Base-by-base conservation (phyloP, 2,113 vertebrate species). In the Phalacrocorax brasilianus region DNA sequence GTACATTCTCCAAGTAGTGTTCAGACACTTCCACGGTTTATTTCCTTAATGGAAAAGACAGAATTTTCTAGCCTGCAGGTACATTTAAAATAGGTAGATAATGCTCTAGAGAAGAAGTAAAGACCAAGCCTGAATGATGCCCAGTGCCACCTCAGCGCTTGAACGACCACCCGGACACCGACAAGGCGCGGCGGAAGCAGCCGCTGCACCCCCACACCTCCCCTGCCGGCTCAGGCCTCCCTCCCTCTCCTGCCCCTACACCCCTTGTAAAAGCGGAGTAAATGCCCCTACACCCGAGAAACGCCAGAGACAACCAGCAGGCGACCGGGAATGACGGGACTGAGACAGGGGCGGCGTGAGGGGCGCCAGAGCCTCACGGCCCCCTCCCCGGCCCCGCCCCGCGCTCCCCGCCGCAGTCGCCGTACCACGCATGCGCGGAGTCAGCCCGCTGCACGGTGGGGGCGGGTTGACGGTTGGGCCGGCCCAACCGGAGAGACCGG, bases 261-360 rank as follows among this genome's bases (percentile, higher is more conserved):
- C 21, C 24, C 62, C 61, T 6, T 8, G 27, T 5, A 20, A 26
- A 13, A 13, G 17, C 24, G 17, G 16, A 42, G 16, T 0, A 22
- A 28, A 7, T 33, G 30, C 45, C 30, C 27, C 45, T 4, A 8
- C 2, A 19, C 19, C 44, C 7, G 55, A 56, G 22, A 12, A 8
- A 4, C 22, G 3, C 16, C 59, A 15, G 6, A 4, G 9, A 40
- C 16, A 35, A 2, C 9, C 32, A 2, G 5, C 9, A 3, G 32
- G 6, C 14, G 8, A 18, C 5, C 5, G 5, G 28, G 8, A 11
- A 1, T 5, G 1, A 17, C 3, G 0, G 1, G 0, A 3, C 18
- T 18, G 1, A 13, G 0, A 1, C 3, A 15, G 4, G 18, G 0
- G 7, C 50, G 5, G 3, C 1, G 3, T 7, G 6, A 45, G 2